Percentiles rank a stretch among this genome's conserved stretches.
Evolutionary conservation across 2,888 invertebrate species (phyloP).

Genomic region (Nomada lathburiana): DNA sequence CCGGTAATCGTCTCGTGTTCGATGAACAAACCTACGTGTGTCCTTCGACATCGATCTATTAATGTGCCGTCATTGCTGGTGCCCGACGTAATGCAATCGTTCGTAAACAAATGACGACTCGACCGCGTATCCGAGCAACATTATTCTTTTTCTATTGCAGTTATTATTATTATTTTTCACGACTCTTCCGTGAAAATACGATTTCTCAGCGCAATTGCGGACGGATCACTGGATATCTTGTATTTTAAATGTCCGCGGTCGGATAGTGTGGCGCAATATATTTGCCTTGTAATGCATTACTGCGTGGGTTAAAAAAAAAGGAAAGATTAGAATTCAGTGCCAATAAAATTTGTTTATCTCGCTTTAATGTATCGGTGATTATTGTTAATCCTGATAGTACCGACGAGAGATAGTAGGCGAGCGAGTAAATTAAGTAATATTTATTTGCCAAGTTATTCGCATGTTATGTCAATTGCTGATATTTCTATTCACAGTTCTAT

Average conservation of each 20-base stretch:
- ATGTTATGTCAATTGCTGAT: no score
- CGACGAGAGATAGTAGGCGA: no score
- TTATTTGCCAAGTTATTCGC: no score
- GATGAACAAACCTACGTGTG: conserved; percentile 71
- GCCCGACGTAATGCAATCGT: conserved; percentile 53
- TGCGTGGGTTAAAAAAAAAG: no score
- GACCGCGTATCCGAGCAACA: neutral
- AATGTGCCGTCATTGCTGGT: conserved; percentile 36
- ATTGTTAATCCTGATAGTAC: no score
- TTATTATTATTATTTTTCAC: neutral
- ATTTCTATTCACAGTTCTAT: no score
- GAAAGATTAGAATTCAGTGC: no score
- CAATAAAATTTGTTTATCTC: no score
- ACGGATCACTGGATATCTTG: neutral
- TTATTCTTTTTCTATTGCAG: neutral
- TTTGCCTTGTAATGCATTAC: no score
- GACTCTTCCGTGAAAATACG: neutral
- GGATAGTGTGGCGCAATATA: no score
- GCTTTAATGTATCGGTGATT: no score
- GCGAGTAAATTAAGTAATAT: no score
- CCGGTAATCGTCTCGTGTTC: conserved; percentile 49
- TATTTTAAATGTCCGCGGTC: neutral
- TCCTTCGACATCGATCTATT: conserved; percentile 75
- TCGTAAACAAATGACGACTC: conserved; percentile 57
- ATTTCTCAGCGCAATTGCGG: neutral